A percentile compares a stretch with the other conserved stretches of the same genome.
These are phyloP conservation scores for Brachystomella parvula DNA, from an alignment of 1,140 invertebrate species.

Conservation along the genomic window DNA sequence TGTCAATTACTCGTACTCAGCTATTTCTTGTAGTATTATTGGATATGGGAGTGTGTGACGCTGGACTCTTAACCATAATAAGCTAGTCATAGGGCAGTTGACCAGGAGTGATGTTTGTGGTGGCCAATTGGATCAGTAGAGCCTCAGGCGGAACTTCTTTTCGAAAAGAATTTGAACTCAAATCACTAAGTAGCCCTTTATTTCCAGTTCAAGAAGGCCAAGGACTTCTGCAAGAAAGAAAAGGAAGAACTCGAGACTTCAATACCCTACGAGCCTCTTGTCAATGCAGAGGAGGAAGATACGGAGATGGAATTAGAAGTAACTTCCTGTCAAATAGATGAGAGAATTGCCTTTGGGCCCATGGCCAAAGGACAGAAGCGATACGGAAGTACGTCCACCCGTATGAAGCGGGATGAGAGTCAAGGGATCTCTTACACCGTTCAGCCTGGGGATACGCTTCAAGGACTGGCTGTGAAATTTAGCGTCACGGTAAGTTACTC, in stretches of 20 bases:
- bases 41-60: too few relatives aligned
- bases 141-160: too few relatives aligned
- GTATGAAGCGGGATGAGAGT: conserved; percentile 51
- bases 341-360: conserved; percentile 72
- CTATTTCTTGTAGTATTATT: too few relatives aligned
- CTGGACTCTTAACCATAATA: too few relatives aligned
- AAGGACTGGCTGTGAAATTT: conserved; percentile 85
- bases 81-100: too few relatives aligned
- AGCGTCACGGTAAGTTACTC: conserved; percentile 69
- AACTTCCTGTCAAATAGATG: conserved; percentile 56
- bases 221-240: neutral
- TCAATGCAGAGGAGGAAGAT: conserved; percentile 25
- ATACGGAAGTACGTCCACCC: conserved; percentile 76
- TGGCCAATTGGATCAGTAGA: too few relatives aligned
- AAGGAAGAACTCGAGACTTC: neutral
- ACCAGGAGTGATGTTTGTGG: too few relatives aligned
- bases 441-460: conserved; percentile 72
- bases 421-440: conserved; percentile 74
- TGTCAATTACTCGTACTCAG: too few relatives aligned
- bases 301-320: conserved; percentile 23
- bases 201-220: neutral
- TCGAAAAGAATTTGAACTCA: too few relatives aligned
- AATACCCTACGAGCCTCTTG: conserved; percentile 9
- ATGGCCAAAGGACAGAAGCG: conserved; percentile 72
- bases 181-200: too few relatives aligned